Percentiles rank a stretch among this genome's conserved stretches.
Evolutionary conservation across 2,797 vertebrate genomes (phyloP).

Genomic region (Tragopan temminckii): DNA sequence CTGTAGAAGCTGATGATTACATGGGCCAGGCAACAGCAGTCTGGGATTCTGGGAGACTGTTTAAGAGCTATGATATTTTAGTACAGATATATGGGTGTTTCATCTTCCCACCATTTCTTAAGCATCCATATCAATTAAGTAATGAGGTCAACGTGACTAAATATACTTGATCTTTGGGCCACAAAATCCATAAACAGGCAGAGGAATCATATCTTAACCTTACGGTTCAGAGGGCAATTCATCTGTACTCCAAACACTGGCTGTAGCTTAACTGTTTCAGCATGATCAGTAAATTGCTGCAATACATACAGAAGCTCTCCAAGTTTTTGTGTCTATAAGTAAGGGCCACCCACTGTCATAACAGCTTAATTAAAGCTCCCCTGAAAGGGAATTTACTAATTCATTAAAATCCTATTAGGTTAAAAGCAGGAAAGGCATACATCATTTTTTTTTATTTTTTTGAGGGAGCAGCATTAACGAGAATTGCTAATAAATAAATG

Average conservation of each 20-base stretch:
- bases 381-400: neutral
- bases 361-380: conserved; percentile 10
- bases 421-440: neutral
- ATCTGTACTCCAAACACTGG: neutral
- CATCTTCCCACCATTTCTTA: neutral
- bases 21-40: neutral
- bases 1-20: rapidly evolving
- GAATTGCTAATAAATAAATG: neutral
- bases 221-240: neutral
- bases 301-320: neutral
- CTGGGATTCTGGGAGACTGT: neutral
- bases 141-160: neutral
- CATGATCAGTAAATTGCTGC: neutral
- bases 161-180: neutral
- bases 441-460: neutral
- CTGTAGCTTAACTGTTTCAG: neutral
- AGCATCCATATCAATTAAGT: neutral
- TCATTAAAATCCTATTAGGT: no score
- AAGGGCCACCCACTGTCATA: neutral
- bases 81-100: neutral
- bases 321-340: neutral
- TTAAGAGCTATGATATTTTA: neutral
- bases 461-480: neutral
- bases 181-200: neutral
- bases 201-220: neutral